These are phyloP conservation scores for Ligdia adustata DNA, from an alignment of 2,888 invertebrate genomes.

Conservation along the genomic window DNA sequence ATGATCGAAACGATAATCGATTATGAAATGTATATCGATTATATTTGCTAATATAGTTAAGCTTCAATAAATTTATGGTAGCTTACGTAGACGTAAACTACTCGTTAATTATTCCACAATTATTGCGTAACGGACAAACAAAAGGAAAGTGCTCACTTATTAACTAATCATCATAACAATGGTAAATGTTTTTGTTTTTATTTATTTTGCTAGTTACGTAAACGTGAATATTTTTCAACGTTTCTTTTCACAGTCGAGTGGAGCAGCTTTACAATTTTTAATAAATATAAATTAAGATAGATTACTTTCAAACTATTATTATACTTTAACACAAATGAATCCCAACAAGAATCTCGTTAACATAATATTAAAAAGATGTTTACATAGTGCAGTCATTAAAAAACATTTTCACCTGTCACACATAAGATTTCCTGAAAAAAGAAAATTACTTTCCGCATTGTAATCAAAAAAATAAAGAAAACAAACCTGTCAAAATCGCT, in stretches of 20 bases:
- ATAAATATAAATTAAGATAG: too few relatives aligned
- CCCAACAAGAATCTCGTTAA: too few relatives aligned
- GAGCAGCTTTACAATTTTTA: too few relatives aligned
- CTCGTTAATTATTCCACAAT: slow-evolving; percentile 27
- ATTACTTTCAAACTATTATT: too few relatives aligned
- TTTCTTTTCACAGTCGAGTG: too few relatives aligned
- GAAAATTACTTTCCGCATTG: slow-evolving; percentile 6
- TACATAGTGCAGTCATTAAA: too few relatives aligned
- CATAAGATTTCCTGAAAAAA: slow-evolving; percentile 13
- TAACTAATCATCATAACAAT: slow-evolving; percentile 34
- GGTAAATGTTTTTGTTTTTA: slow-evolving; percentile 25
- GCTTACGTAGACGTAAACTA: too few relatives aligned
- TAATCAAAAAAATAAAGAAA: background rate
- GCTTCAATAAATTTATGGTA: too few relatives aligned
- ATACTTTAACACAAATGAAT: too few relatives aligned
- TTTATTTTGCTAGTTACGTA: slow-evolving; percentile 25
- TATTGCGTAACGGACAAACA: slow-evolving; percentile 29
- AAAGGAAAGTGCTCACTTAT: slow-evolving; percentile 32
- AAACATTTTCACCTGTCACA: too few relatives aligned
- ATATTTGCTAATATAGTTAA: background rate
- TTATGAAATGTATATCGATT: slow-evolving; percentile 4
- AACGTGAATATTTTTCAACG: slow-evolving; percentile 3
- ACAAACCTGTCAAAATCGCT: slow-evolving; percentile 70
- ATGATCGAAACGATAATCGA: slow-evolving; percentile 8
- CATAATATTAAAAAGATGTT: too few relatives aligned